These are phyloP conservation scores for Calidris pugnax DNA, from an alignment of 2,113 vertebrate species.

Conservation along the genomic window DNA sequence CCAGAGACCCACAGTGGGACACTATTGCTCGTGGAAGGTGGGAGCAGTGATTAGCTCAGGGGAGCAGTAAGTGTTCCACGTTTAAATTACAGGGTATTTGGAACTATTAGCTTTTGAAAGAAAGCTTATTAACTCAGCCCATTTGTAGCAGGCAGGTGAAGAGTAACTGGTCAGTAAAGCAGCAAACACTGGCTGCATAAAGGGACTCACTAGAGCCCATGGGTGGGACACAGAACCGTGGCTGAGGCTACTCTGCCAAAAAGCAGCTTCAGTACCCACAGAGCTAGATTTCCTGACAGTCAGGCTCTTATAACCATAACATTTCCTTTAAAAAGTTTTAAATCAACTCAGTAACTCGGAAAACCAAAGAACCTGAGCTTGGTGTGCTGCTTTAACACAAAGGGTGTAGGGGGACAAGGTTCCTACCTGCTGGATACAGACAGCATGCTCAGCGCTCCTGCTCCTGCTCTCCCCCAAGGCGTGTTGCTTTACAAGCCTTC, in stretches of 20 bases:
- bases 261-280: not conserved
- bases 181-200: not conserved
- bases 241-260: not conserved
- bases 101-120: not conserved
- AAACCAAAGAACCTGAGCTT: not conserved
- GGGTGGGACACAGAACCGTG: rapidly evolving
- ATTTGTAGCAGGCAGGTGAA: not conserved
- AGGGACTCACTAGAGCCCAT: rapidly evolving
- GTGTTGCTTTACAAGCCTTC: not conserved
- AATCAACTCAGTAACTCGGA: not conserved
- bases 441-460: not conserved
- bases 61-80: not conserved
- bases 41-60: not conserved
- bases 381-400: not conserved
- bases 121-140: not conserved
- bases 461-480: rapidly evolving
- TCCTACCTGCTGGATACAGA: not conserved
- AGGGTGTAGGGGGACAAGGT: not conserved
- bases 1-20: not conserved
- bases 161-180: not conserved
- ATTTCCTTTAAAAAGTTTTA: not conserved
- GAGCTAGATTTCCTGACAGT: not conserved
- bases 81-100: not conserved
- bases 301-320: not conserved
- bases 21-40: not conserved